These are phyloP conservation scores for Seriola aureovittata DNA, from an alignment of 2,113 vertebrate genomes.

Conservation along the genomic window DNA sequence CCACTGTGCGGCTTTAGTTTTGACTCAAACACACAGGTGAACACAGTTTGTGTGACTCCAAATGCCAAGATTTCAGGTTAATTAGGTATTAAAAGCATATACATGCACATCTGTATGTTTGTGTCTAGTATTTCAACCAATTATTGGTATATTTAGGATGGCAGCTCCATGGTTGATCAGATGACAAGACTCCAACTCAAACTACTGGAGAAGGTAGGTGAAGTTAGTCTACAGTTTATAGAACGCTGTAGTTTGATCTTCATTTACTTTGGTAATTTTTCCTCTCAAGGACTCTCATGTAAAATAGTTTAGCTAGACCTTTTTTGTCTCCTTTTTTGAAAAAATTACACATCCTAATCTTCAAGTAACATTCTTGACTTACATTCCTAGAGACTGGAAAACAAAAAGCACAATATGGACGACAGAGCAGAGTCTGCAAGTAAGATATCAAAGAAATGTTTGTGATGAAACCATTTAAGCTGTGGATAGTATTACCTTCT, in stretches of 20 bases:
- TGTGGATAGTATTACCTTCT: background rate
- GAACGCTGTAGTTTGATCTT: background rate
- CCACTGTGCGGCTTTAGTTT: conserved; percentile 41
- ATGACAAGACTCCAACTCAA: conserved; percentile 85
- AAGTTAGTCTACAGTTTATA: background rate
- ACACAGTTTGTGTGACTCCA: conserved; percentile 17
- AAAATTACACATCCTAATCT: background rate
- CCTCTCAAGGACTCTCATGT: background rate
- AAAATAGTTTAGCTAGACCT: background rate
- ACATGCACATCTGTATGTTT: background rate
- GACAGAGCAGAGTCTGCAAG: conserved; percentile 75
- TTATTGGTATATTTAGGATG: conserved; percentile 64
- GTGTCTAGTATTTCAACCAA: background rate
- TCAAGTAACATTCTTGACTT: background rate
- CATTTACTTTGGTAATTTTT: background rate
- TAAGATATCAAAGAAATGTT: conserved; percentile 64
- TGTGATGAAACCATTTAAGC: background rate
- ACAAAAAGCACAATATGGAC: conserved; percentile 80
- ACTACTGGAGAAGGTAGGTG: conserved; percentile 87
- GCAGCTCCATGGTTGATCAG: conserved; percentile 80
- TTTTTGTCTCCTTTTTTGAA: background rate
- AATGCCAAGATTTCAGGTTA: conserved; percentile 40
- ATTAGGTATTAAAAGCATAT: background rate
- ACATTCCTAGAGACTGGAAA: conserved; percentile 85
- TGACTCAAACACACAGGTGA: conserved; percentile 20